These are phyloP conservation scores for Bombylius major DNA, from an alignment of 2,888 invertebrate species.

Conservation along the genomic window DNA sequence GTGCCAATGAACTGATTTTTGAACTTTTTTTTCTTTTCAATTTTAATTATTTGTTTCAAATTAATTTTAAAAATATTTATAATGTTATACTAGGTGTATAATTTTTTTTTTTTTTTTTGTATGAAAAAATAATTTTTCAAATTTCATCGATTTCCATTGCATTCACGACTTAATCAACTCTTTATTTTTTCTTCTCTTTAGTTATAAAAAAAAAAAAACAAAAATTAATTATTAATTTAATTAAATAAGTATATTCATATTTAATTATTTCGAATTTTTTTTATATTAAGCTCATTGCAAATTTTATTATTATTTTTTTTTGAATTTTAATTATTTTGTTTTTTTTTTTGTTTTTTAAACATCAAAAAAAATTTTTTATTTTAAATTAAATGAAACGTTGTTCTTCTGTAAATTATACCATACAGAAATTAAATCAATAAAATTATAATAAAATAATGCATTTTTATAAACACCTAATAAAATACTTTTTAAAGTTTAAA, in stretches of 20 bases:
- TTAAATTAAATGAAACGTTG: conserved; percentile 12
- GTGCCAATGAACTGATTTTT: conserved; percentile 21
- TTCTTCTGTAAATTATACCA: conserved; percentile 16
- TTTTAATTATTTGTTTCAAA: too few species aligned
- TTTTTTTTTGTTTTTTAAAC: background rate
- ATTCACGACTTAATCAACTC: conserved; percentile 18
- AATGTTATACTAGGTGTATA: too few species aligned
- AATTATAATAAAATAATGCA: background rate
- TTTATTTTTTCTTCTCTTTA: conserved; percentile 3
- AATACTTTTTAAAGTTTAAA: background rate
- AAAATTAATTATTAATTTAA: background rate
- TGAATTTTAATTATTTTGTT: background rate
- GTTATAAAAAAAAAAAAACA: background rate
- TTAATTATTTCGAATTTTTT: background rate
- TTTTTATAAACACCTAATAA: too few species aligned
- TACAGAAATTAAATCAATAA: background rate
- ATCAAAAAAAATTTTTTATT: conserved; percentile 2
- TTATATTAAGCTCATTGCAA: background rate
- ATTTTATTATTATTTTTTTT: background rate
- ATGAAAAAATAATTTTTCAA: conserved; percentile 13
- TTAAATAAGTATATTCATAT: background rate
- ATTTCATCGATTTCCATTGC: conserved; percentile 29
- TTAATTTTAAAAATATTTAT: too few species aligned
- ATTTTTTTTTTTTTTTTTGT: too few species aligned
- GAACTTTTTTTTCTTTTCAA: conserved; percentile 10